A percentile compares a stretch with the other conserved stretches of the same genome.
These are phyloP conservation scores for Stenodera caucasica DNA, from an alignment of 2,888 invertebrate genomes.

Conservation along the genomic window DNA sequence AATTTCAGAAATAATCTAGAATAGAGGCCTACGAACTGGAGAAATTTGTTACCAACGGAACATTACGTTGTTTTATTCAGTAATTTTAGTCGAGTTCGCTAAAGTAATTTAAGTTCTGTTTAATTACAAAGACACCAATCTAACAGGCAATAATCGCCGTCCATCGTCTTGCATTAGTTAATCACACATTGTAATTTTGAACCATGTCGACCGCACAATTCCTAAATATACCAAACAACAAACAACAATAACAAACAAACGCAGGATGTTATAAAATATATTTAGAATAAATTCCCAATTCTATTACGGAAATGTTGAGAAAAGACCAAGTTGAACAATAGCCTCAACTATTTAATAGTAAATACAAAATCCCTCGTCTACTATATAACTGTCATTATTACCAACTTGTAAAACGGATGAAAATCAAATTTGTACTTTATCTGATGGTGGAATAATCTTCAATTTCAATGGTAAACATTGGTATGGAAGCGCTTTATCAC, in stretches of 20 bases:
- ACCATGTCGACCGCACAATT: background rate
- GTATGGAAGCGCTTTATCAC: background rate
- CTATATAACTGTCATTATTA: background rate
- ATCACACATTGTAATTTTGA: background rate
- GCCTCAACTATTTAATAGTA: background rate
- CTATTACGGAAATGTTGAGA: conserved; percentile 24
- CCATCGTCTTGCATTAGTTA: too few species aligned
- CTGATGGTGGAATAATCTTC: background rate
- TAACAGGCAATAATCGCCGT: background rate
- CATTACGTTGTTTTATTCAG: too few species aligned
- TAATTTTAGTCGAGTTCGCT: too few species aligned
- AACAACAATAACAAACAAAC: background rate
- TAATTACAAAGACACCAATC: conserved; percentile 1
- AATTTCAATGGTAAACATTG: background rate
- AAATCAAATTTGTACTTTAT: conserved; percentile 1
- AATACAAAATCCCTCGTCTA: background rate
- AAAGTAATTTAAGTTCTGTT: conserved; percentile 4
- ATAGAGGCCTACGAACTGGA: too few species aligned
- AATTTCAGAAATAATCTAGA: too few species aligned
- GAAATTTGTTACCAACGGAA: too few species aligned
- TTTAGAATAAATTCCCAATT: conserved; percentile 24
- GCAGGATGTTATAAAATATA: conserved; percentile 29
- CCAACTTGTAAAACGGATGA: background rate
- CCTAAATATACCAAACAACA: background rate
- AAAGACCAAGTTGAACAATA: conserved; percentile 17